Evolutionary conservation across 2,888 invertebrate genomes (phyloP), one percentile per base, ranked within the genome.

Genomic region (Hypercompe scribonia): DNA sequence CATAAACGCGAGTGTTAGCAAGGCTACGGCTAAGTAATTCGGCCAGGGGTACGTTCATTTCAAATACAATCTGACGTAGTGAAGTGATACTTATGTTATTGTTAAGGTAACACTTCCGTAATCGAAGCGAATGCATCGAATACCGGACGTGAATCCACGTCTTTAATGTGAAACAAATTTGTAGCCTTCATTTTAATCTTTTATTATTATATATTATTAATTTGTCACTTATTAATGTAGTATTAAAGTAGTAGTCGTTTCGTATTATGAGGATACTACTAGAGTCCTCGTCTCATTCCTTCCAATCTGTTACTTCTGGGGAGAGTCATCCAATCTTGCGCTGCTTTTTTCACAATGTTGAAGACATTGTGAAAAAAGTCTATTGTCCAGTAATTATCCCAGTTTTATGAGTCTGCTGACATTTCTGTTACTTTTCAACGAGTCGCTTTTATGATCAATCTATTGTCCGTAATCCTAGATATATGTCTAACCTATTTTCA

Each of bases 1-100:
- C 84, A 82, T 86, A 78, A 77, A 79, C 77, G 84, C 77, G 79
- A 80, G 78, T 84, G 82, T 75, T 66, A 75, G 81, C 88, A 87
- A 88, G 90, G 88, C 81, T 85, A 80, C 42, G 76, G 69, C 77
- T 79, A 77, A 75, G 75, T 79, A 88, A 88, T 81, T 86, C 83
- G 89, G 88, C 85, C 88, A 88, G 82, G 81, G 86, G 78, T 84
- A 83, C 76, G 65, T 78, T 72, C 4, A 24, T 36, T 61, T 39
- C n/a, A 58, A 61, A 61, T 34, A 4, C 8, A 58, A 61, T 68
- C 36, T 58, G 39, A 28, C 21, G n/a, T 8, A 18, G 10, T n/a
- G 11, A 24, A 31, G 24, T 7, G 24, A 31, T 11, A n/a, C n/a
- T n/a, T n/a, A 31, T 24, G 11, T 24, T 33, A 46, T 46, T 42